These are phyloP conservation scores for Lasioglossum oenotherae DNA, from an alignment of 2,888 invertebrate genomes.

Conservation along the genomic window DNA sequence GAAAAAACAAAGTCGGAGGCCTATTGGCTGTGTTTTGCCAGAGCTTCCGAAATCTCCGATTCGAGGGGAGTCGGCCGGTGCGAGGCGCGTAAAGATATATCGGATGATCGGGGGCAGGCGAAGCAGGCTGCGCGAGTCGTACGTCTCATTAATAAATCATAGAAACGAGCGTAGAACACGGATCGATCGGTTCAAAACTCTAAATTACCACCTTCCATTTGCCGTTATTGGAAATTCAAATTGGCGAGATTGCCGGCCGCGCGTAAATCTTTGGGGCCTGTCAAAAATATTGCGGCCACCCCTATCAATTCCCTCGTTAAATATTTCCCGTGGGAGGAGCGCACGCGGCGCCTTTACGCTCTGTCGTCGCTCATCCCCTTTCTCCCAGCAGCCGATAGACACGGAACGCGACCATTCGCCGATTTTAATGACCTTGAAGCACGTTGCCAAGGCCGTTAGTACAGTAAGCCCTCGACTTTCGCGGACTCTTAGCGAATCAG, in stretches of 20 bases:
- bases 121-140: neutral
- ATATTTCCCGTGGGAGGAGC: constrained; percentile 30
- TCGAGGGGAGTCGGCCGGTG: neutral
- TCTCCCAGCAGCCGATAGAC: neutral
- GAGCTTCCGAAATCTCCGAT: neutral
- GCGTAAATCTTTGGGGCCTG: constrained; percentile 36
- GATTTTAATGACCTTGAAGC: neutral
- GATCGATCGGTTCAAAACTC: constrained; percentile 21
- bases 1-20: neutral
- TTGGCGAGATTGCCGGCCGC: constrained; percentile 34
- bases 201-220: constrained; percentile 52
- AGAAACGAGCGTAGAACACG: constrained; percentile 36
- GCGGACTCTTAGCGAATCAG: no score
- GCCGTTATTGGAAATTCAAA: constrained; percentile 54
- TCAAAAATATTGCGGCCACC: constrained; percentile 38
- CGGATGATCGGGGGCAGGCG: neutral
- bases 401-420: neutral
- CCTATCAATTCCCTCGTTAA: constrained; percentile 45
- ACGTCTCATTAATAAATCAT: constrained; percentile 49
- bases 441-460: neutral
- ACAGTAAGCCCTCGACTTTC: no score
- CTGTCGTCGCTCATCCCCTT: neutral
- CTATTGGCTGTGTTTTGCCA: neutral
- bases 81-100: constrained; percentile 9
- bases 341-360: neutral